Evolutionary conservation across 2,888 invertebrate genomes (phyloP).

Genomic region (Germaria angustata): DNA sequence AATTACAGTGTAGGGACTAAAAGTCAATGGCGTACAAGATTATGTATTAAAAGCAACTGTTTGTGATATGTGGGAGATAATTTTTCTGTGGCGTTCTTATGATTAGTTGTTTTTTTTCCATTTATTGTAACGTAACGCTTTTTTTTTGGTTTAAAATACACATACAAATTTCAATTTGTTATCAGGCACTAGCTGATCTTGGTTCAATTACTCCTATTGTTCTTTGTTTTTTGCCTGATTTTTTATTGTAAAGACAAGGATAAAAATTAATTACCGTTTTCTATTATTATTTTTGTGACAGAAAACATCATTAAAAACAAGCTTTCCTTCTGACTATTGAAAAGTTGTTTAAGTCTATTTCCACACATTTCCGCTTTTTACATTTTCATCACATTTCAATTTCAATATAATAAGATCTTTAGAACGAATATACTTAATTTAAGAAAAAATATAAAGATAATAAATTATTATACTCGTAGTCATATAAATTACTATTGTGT

Average conservation of each 20-base stretch:
- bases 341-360: neutral
- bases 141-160: no score
- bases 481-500: constrained; percentile 47
- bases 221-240: constrained; percentile 1
- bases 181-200: no score
- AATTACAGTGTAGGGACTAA: neutral
- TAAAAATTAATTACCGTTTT: constrained; percentile 23
- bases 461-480: constrained; percentile 43
- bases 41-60: constrained; percentile 23
- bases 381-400: neutral
- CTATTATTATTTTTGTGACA: neutral
- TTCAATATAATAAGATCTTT: neutral
- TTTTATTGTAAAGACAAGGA: neutral
- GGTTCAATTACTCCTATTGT: no score
- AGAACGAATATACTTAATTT: neutral
- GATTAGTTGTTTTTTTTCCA: constrained; percentile 1
- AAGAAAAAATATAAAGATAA: constrained; percentile 8
- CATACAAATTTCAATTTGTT: constrained; percentile 4
- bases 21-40: neutral
- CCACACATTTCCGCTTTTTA: neutral
- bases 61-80: constrained; percentile 49
- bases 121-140: no score
- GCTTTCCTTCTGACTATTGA: neutral
- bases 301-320: neutral
- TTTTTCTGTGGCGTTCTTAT: constrained; percentile 27